Evolutionary conservation across 2,888 invertebrate genomes (phyloP).

Genomic region (Trisateles emortualis): DNA sequence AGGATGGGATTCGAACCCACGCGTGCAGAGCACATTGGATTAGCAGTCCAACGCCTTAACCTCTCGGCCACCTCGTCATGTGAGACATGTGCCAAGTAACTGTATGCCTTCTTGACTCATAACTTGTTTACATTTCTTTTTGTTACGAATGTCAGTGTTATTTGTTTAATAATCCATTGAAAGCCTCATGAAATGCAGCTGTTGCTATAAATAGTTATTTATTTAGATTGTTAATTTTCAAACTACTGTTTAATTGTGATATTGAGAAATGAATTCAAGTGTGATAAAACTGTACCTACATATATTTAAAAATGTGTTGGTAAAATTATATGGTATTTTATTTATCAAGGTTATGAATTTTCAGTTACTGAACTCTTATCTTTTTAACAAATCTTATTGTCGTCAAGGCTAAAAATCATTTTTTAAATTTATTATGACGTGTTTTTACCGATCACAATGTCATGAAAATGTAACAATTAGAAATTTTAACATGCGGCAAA

Average conservation of each 20-base stretch:
- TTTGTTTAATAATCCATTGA: slow-evolving; percentile 49
- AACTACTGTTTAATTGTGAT: slow-evolving; percentile 37
- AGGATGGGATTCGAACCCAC: slow-evolving; percentile 94
- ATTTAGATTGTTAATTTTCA: slow-evolving; percentile 48
- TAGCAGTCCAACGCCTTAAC: slow-evolving; percentile 90
- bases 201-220: slow-evolving; percentile 46
- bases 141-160: slow-evolving; percentile 11
- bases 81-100: slow-evolving; percentile 7
- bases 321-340: no score
- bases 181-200: slow-evolving; percentile 49
- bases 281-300: no score
- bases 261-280: slow-evolving; percentile 2
- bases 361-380: no score
- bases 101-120: background rate
- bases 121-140: slow-evolving; percentile 1
- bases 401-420: no score
- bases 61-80: slow-evolving; percentile 86
- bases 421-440: no score
- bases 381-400: no score
- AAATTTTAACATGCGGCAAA: no score
- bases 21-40: slow-evolving; percentile 93
- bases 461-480: no score
- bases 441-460: no score
- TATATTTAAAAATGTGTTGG: no score
- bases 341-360: no score